These are phyloP conservation scores for Ochropleura plecta DNA, from an alignment of 2,888 invertebrate species.

Conservation along the genomic window DNA sequence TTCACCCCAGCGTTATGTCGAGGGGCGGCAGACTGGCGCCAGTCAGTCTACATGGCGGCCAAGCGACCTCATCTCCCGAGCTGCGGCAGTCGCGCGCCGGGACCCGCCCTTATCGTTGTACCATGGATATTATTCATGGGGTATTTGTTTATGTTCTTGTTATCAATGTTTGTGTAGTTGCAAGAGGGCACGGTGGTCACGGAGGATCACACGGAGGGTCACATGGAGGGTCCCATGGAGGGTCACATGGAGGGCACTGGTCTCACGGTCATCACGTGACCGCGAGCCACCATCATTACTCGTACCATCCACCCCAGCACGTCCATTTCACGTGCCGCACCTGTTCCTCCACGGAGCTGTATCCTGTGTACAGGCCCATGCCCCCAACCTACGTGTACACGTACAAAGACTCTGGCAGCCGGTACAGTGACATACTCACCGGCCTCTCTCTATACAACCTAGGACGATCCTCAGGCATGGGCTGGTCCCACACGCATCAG, in stretches of 20 bases:
- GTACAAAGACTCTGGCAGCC: conserved; percentile 80
- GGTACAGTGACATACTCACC: conserved; percentile 81
- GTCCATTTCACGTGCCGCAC: conserved; percentile 81
- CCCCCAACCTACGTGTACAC: conserved; percentile 85
- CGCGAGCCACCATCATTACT: conserved; percentile 80
- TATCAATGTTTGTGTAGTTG: conserved; percentile 78
- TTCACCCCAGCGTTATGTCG: conserved; percentile 50
- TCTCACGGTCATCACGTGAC: conserved; percentile 73
- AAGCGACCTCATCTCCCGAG: conserved; percentile 75
- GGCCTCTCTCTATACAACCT: conserved; percentile 86
- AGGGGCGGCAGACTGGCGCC: conserved; percentile 83
- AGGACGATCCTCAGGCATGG: conserved; percentile 77
- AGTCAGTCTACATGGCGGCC: conserved; percentile 79
- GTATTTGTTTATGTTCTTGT: conserved; percentile 69
- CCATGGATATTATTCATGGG: conserved; percentile 75
- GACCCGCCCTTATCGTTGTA: conserved; percentile 79
- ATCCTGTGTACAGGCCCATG: conserved; percentile 84
- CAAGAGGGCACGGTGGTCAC: conserved; percentile 66
- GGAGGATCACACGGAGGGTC: conserved; percentile 43
- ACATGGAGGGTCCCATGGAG: conserved; percentile 37
- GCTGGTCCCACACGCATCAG: conserved; percentile 71
- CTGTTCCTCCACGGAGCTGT: conserved; percentile 77
- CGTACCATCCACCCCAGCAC: conserved; percentile 84
- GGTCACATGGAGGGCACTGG: conserved; percentile 32
- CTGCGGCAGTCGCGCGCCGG: conserved; percentile 83